Percentiles rank a stretch among this genome's conserved stretches.
Evolutionary conservation across 2,113 vertebrate species (phyloP).

Genomic region (Lichenostomus cassidix): DNA sequence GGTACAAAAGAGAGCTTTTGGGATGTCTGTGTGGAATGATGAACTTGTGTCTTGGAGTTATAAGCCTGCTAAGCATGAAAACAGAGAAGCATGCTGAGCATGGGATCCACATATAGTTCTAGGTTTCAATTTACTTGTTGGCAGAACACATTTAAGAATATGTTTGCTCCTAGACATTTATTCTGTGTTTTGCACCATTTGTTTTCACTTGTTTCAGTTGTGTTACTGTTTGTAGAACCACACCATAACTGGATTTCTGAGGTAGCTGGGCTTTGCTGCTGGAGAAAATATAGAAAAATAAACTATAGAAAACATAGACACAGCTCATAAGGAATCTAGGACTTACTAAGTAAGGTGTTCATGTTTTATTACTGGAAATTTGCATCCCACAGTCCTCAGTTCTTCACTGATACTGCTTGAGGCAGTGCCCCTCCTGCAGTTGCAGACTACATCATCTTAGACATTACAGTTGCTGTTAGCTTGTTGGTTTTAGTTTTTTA

Average conservation of each 20-base stretch:
- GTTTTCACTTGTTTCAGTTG: neutral
- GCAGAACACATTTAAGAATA: neutral
- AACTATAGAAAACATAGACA: too few relatives aligned
- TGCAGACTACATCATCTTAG: neutral
- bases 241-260: neutral
- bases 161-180: neutral
- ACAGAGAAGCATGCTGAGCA: neutral
- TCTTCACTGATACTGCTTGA: neutral
- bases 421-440: neutral
- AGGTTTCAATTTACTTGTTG: neutral
- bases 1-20: neutral
- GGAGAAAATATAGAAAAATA: neutral
- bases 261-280: neutral
- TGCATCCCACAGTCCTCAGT: neutral
- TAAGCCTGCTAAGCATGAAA: neutral
- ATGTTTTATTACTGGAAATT: neutral
- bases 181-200: neutral
- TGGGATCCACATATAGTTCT: neutral
- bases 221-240: neutral
- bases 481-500: neutral
- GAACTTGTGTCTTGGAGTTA: neutral
- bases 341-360: neutral
- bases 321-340: neutral
- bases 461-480: neutral
- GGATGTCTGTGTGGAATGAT: neutral